These are phyloP conservation scores for Oryzias celebensis DNA, from an alignment of 2,113 vertebrate species.

Conservation along the genomic window DNA sequence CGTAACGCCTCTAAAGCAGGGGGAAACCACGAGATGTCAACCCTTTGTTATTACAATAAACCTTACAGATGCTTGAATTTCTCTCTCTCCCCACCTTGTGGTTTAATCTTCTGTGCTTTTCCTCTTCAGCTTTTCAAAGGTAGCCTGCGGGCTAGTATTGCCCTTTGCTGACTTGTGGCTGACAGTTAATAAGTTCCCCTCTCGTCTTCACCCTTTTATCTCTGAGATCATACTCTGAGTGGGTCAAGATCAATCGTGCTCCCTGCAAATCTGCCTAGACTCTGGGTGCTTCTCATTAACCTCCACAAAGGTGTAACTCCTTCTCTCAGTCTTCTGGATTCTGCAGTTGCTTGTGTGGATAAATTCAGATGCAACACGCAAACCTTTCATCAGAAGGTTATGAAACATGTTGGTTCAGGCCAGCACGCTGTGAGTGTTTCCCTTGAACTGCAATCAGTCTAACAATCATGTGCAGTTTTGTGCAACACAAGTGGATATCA, in stretches of 20 bases:
- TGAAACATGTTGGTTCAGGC: not conserved
- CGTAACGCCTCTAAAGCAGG: constrained; percentile 15
- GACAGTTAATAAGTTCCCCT: constrained; percentile 77
- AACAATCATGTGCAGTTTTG: too few species aligned
- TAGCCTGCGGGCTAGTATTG: constrained; percentile 78
- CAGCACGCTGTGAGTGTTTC: too few species aligned
- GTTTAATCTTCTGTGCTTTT: constrained; percentile 75
- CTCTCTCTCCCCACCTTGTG: constrained; percentile 42
- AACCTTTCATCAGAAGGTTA: constrained; percentile 30
- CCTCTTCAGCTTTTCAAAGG: constrained; percentile 79
- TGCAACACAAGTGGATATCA: too few species aligned
- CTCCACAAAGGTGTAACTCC: constrained; percentile 51
- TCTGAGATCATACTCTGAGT: constrained; percentile 74
- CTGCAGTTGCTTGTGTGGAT: constrained; percentile 32
- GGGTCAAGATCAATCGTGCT: constrained; percentile 80
- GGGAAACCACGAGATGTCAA: constrained; percentile 35
- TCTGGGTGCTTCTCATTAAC: constrained; percentile 74
- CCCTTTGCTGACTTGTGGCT: constrained; percentile 75
- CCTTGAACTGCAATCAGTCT: too few species aligned
- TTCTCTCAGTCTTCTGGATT: constrained; percentile 33
- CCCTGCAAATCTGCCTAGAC: constrained; percentile 74
- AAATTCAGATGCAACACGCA: constrained; percentile 13
- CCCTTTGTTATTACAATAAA: constrained; percentile 63
- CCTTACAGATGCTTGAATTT: constrained; percentile 48
- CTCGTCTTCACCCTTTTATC: constrained; percentile 77